Percentiles rank a stretch among this genome's conserved stretches.
These are phyloP conservation scores for Lottia gigantea DNA, from an alignment of 2,888 invertebrate genomes.

Conservation along the genomic window DNA sequence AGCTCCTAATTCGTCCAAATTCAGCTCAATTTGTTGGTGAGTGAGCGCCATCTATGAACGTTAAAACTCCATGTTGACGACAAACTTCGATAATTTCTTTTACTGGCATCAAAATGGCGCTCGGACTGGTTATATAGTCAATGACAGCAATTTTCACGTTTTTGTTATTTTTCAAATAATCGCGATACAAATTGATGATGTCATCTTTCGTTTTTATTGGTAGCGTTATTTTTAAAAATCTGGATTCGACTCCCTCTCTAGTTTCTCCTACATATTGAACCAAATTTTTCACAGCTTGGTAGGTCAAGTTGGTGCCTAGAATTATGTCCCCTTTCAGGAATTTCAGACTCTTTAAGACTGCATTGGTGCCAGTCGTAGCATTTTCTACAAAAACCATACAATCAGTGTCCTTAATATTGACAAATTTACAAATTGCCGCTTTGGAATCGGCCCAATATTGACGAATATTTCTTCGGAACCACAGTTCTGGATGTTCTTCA, in stretches of 20 bases:
- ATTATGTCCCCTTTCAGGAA: conserved; percentile 41
- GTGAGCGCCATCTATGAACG: conserved; percentile 64
- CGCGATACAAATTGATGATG: conserved; percentile 42
- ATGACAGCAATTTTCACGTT: conserved; percentile 45
- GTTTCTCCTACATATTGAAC: conserved; percentile 5
- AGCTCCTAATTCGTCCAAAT: conserved; percentile 51
- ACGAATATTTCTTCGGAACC: conserved; percentile 22
- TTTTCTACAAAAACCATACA: conserved; percentile 31
- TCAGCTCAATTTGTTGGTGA: conserved; percentile 51
- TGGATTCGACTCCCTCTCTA: conserved; percentile 27
- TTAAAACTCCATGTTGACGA: conserved; percentile 46
- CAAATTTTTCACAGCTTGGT: conserved; percentile 38
- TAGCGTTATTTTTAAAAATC: conserved; percentile 38
- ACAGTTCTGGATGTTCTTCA: conserved; percentile 32
- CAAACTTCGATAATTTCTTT: conserved; percentile 50
- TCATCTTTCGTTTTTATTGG: conserved; percentile 44
- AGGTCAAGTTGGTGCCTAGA: conserved; percentile 44
- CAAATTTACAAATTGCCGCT: conserved; percentile 27
- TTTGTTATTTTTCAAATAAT: conserved; percentile 39
- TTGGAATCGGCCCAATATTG: conserved; percentile 23
- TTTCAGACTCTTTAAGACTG: conserved; percentile 42
- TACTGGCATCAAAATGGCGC: conserved; percentile 55
- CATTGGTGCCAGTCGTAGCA: conserved; percentile 43
- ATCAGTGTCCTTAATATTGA: conserved; percentile 23
- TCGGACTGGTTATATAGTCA: conserved; percentile 60